Percentiles rank a stretch among this genome's conserved stretches.
phyloP scores from a whole-genome alignment of 37 sponge, comb jelly and placozoan species.

The Halisarca cf. caerulea region DNA sequence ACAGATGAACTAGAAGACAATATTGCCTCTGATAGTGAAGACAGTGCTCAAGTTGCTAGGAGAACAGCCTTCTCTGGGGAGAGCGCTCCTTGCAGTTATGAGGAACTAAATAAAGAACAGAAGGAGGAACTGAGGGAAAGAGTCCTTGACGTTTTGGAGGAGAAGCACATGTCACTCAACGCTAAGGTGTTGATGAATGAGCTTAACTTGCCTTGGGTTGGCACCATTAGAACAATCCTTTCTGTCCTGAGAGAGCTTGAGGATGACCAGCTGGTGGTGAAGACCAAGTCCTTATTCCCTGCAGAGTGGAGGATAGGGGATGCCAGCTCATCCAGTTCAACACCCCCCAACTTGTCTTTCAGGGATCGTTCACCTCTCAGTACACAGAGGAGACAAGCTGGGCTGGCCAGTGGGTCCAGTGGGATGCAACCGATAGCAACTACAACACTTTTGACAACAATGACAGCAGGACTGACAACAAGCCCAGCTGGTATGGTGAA shows the following conservation, averaged over 20 bases:
- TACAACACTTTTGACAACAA: too few species aligned
- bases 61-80: too few species aligned
- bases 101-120: neutral
- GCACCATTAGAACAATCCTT: constrained; percentile 41
- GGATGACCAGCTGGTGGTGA: constrained; percentile 39
- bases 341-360: neutral
- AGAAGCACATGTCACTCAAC: neutral
- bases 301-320: constrained; percentile 15
- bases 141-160: neutral
- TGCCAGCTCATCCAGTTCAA: neutral
- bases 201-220: constrained; percentile 6
- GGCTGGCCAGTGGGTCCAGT: neutral
- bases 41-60: neutral
- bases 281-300: constrained; percentile 12
- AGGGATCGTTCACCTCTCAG: neutral
- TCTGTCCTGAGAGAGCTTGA: constrained; percentile 53
- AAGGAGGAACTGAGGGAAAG: neutral
- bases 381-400: neutral
- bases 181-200: neutral
- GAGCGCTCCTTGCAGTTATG: neutral
- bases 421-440: neutral
- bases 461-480: too few species aligned
- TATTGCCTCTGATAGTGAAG: neutral
- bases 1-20: neutral
- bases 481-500: too few species aligned